These are phyloP conservation scores for Coracias cyanogaster DNA, from an alignment of 2,797 vertebrate genomes.

Conservation along the genomic window DNA sequence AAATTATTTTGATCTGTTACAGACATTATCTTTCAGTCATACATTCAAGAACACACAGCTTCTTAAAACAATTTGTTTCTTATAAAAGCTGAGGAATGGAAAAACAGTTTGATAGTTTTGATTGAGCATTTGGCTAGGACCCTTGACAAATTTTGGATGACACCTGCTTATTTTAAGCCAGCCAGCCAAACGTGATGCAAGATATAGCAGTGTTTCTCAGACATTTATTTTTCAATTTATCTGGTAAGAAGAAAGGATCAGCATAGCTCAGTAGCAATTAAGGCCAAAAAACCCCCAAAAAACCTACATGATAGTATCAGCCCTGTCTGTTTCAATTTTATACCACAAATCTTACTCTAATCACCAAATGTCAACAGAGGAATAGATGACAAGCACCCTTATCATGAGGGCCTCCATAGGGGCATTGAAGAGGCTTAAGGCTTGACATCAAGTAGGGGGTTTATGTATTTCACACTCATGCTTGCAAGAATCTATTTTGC, in stretches of 20 bases:
- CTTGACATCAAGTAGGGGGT: neutral
- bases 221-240: constrained; percentile 1
- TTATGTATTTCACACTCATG: neutral
- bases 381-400: neutral
- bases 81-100: neutral
- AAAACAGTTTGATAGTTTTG: neutral
- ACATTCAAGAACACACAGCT: neutral
- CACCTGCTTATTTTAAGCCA: neutral
- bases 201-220: neutral
- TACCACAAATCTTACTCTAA: neutral
- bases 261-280: neutral
- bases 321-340: neutral
- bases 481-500: neutral
- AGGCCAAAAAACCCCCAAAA: neutral
- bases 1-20: neutral
- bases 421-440: neutral
- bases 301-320: neutral
- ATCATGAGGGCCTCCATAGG: neutral
- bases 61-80: neutral
- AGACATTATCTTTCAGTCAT: neutral
- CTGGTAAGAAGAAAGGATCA: neutral
- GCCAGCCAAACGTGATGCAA: neutral
- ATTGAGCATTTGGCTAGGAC: neutral
- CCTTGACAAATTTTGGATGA: neutral
- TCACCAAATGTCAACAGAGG: neutral